Evolutionary conservation across 2,797 vertebrate species (phyloP).

Genomic region (Neopelma chrysocephalum): DNA sequence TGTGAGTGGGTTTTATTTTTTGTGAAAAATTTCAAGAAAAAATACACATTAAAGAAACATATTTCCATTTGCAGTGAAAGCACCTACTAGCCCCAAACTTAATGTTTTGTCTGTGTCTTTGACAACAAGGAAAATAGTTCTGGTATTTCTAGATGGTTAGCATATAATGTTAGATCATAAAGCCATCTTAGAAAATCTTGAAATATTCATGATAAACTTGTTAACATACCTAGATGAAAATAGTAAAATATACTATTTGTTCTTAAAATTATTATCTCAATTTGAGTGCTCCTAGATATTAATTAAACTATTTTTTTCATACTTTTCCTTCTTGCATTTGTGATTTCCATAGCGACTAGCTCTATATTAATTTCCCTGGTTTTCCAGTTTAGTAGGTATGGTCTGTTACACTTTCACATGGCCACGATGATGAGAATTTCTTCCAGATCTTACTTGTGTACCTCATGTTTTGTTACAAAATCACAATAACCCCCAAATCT

Average conservation of each 20-base stretch:
- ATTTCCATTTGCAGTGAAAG: not conserved
- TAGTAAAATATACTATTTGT: not conserved
- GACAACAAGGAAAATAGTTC: not conserved
- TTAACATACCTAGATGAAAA: not conserved
- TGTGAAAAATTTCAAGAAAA: not conserved
- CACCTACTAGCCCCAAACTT: not conserved
- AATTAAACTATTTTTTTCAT: not conserved
- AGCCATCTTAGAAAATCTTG: not conserved
- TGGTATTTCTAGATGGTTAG: not conserved
- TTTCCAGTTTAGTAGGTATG: not conserved
- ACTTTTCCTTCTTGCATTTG: not conserved
- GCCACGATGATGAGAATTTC: not conserved
- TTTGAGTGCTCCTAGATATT: not conserved
- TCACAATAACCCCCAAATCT: not conserved
- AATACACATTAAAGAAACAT: not conserved
- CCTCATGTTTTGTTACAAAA: not conserved
- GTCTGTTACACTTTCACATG: not conserved
- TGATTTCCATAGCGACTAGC: not conserved
- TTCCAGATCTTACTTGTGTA: not conserved
- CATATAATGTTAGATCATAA: not conserved
- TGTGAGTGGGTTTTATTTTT: not conserved
- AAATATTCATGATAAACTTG: not conserved
- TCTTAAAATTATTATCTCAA: not conserved
- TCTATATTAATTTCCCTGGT: not conserved
- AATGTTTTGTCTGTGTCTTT: constrained; percentile 12